A percentile compares a stretch with the other conserved stretches of the same genome.
Conservation (phyloP, 2,113 vertebrate species). For the Epinephelus cyanopodus region DNA sequence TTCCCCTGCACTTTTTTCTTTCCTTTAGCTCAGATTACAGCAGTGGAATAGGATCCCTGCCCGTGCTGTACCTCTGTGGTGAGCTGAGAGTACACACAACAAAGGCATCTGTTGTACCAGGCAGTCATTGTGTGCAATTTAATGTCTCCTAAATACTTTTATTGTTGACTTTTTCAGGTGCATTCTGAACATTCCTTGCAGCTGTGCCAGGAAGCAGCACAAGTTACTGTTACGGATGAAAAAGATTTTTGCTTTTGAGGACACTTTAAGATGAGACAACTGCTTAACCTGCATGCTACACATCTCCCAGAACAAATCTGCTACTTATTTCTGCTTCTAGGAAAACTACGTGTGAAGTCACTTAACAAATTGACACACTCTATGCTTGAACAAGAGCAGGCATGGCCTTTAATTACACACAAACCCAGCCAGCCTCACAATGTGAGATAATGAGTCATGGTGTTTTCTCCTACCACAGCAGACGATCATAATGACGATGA, state of each 20-base stretch:
- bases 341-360: constrained; percentile 45
- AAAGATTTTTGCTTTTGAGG: constrained; percentile 40
- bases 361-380: constrained; percentile 37
- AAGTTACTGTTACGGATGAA: constrained; percentile 64
- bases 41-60: constrained; percentile 52
- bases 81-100: constrained; percentile 69
- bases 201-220: constrained; percentile 65
- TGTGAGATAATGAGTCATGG: constrained; percentile 60
- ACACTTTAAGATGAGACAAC: constrained; percentile 14
- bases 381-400: constrained; percentile 59
- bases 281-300: neutral
- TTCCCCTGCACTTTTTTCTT: constrained; percentile 33
- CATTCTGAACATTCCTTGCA: constrained; percentile 82
- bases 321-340: constrained; percentile 4
- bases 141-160: constrained; percentile 80
- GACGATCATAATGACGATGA: constrained; percentile 41
- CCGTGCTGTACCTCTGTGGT: constrained; percentile 53
- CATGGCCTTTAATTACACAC: constrained; percentile 54
- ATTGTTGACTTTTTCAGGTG: constrained; percentile 82
- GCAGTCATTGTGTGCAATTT: constrained; percentile 68
- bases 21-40: constrained; percentile 65
- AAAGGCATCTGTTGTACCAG: constrained; percentile 79
- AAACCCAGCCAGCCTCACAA: constrained; percentile 15
- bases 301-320: constrained; percentile 26
- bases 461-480: constrained; percentile 59